phyloP scores from a whole-genome alignment of 2,888 invertebrate species.

The Plebejus anna region DNA sequence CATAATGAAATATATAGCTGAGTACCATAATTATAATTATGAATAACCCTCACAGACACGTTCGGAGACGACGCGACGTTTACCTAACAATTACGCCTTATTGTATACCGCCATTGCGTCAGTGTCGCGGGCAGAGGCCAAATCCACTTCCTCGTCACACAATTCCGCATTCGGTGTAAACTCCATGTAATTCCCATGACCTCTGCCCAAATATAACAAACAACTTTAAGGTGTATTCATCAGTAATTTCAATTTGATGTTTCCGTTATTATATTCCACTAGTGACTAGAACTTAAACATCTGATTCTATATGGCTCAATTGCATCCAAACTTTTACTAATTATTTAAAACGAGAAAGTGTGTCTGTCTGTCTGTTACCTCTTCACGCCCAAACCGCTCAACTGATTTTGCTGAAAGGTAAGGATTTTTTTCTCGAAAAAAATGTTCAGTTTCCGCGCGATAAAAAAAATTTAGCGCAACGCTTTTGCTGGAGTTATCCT shows the following conservation, averaged over 20 bases:
- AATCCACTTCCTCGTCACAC: background rate
- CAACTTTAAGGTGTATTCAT: background rate
- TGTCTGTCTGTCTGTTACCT: no score
- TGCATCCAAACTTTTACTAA: no score
- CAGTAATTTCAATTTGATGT: background rate
- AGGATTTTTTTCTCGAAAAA: no score
- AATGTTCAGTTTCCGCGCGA: no score
- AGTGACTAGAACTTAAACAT: background rate
- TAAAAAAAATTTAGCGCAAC: no score
- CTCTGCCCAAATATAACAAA: background rate
- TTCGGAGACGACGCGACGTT: slow-evolving; percentile 4
- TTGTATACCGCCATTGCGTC: background rate
- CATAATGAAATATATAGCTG: no score
- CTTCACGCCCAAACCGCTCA: no score
- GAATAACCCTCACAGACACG: background rate
- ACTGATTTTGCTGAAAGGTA: no score
- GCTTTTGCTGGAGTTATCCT: no score
- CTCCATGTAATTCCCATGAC: slow-evolving; percentile 12
- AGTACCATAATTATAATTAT: background rate
- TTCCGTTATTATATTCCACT: background rate
- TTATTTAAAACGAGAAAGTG: no score
- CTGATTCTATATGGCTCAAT: no score
- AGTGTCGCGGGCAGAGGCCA: slow-evolving; percentile 4
- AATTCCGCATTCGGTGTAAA: slow-evolving; percentile 11
- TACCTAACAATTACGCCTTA: background rate